A percentile compares a stretch with the other conserved stretches of the same genome.
Conservation (phyloP, 2,113 vertebrate species). For the Trematocara stigmaticum region DNA sequence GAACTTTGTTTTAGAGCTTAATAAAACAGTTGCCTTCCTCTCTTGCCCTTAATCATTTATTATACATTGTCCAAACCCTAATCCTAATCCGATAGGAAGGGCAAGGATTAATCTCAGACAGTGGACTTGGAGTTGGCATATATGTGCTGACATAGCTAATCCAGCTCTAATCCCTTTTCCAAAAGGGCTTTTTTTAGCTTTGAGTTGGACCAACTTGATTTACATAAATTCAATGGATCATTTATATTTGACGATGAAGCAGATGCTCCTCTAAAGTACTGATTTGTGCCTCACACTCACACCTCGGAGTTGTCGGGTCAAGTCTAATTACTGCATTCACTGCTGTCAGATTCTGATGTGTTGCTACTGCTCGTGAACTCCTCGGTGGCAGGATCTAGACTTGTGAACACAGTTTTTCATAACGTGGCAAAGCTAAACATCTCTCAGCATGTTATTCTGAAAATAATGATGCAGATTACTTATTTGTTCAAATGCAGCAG, state of each 20-base stretch:
- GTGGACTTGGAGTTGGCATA: constrained; percentile 57
- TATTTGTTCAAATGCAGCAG: not conserved
- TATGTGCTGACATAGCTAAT: constrained; percentile 77
- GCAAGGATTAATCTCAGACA: constrained; percentile 59
- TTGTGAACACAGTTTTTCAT: not conserved
- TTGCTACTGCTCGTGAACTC: not conserved
- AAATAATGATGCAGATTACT: not conserved
- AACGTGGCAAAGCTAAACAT: not conserved
- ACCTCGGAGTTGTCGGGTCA: constrained; percentile 1
- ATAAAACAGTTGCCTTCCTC: constrained; percentile 36
- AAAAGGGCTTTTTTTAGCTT: constrained; percentile 33
- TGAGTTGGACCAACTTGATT: constrained; percentile 3
- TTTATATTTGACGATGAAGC: not conserved
- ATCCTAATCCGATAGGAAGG: constrained; percentile 63
- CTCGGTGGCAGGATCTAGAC: not conserved
- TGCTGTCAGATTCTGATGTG: not conserved
- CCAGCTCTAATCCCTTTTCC: constrained; percentile 63
- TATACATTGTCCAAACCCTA: constrained; percentile 47
- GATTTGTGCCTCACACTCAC: not conserved
- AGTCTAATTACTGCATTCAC: constrained; percentile 1
- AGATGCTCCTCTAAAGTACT: not conserved
- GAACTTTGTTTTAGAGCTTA: constrained; percentile 1
- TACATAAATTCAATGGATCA: constrained; percentile 5
- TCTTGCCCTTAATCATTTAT: constrained; percentile 37
- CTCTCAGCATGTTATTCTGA: not conserved